Evolutionary conservation across 2,113 vertebrate species (phyloP), one percentile per base, ranked within the genome.

Genomic region (Chelonoidis abingdonii): DNA sequence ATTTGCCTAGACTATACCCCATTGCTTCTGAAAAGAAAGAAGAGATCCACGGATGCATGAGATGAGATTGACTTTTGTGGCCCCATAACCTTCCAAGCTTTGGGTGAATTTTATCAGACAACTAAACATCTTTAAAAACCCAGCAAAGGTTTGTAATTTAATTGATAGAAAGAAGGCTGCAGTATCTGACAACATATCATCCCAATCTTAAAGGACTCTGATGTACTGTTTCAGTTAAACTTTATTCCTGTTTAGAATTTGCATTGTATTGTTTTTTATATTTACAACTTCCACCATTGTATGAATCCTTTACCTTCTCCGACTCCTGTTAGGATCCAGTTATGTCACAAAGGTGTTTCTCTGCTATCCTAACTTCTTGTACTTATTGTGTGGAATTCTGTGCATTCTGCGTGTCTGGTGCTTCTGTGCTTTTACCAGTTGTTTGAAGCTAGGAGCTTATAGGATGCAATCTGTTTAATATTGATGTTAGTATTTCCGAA

Each of bases 91-190:
- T 47, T 59, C 54, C 54, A 59, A 27, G 53, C 54, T 80, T 80
- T 87, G 85, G 54, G 86, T 62, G 76, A 87, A 87, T 62, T 84
- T 84, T 50, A 79, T 79, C 75, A 35, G 57, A 59, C 86, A 87
- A n/a, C 75, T 27, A 27, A 35, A 17, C 44, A 29, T 80, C 86
- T 87, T 25, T 80, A 84, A 62, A 84, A 84, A 84, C 49, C 72
- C 54, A 80, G n/a, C 76, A 80, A 84, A 86, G 76, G 78, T 62
- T 88, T 38, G 56, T 80, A 88, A 88, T 31, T 65, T 59, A 80
- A 59, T 59, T 59, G 31, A 49, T 80, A 16, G n/a, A 80, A 80
- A 88, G 31, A 80, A 80, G 75, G 22, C 16, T 47, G 53, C 76
- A 25, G 0, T 3, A 2, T 90, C 86, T 89, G 87, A 80, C 76